A percentile compares a stretch with the other conserved stretches of the same genome.
phyloP scores from a whole-genome alignment of 2,113 vertebrate species.

The Thomomys bottae region DNA sequence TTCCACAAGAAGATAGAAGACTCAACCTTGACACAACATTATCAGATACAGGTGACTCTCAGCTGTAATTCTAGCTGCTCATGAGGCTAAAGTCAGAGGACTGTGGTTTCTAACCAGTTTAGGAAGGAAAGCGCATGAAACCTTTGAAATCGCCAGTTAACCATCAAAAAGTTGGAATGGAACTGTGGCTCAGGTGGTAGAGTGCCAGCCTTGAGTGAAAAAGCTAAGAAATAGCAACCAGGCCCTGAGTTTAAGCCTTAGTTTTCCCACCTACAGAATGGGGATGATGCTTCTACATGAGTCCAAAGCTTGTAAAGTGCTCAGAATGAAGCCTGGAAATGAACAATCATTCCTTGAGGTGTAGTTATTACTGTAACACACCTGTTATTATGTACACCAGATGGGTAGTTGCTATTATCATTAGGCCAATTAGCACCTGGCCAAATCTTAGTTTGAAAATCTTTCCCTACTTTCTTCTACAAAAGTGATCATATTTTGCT shows the following conservation, averaged over 20 bases:
- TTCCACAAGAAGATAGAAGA: neutral
- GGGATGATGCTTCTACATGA: neutral
- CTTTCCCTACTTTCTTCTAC: neutral
- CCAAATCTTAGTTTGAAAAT: constrained; percentile 26
- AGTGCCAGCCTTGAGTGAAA: too few species aligned
- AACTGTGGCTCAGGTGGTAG: too few species aligned
- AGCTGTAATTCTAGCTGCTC: too few species aligned
- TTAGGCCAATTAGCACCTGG: constrained; percentile 49
- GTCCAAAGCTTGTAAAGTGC: neutral
- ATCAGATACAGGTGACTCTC: too few species aligned
- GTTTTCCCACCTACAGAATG: neutral
- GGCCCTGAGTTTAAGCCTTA: neutral
- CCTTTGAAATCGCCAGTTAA: too few species aligned
- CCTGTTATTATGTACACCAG: neutral
- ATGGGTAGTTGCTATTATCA: neutral
- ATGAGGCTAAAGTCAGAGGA: too few species aligned
- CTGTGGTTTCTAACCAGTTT: too few species aligned
- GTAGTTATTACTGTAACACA: neutral
- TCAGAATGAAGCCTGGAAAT: neutral
- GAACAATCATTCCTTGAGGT: neutral
- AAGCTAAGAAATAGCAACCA: too few species aligned
- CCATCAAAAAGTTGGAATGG: too few species aligned
- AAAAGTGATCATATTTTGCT: neutral
- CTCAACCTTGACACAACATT: neutral
- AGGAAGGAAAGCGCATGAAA: too few species aligned